Conservation (phyloP, 2,113 vertebrate species). For the Prunella himalayana region DNA sequence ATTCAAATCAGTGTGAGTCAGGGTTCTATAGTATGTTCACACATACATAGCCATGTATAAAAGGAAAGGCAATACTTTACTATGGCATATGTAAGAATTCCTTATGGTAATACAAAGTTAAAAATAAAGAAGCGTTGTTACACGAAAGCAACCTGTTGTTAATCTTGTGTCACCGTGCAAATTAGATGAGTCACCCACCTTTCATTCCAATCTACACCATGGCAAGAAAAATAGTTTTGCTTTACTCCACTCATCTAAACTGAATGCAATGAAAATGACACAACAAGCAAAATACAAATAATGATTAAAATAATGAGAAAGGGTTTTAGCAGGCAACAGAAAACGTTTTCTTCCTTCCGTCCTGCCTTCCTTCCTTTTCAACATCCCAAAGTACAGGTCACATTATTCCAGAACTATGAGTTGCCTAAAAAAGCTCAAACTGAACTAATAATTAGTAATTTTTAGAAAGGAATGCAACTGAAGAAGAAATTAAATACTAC, state of each 20-base stretch:
- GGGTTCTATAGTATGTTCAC: background rate
- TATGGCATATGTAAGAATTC: background rate
- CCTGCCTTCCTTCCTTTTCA: background rate
- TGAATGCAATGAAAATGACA: background rate
- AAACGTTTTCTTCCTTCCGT: background rate
- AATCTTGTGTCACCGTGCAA: constrained; percentile 15
- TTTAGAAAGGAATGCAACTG: background rate
- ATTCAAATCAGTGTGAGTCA: background rate
- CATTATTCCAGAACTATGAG: background rate
- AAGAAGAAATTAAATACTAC: background rate
- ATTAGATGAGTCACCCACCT: constrained; percentile 35
- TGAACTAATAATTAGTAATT: background rate
- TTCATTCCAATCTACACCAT: constrained; percentile 16
- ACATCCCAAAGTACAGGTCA: background rate
- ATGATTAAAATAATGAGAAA: constrained; percentile 36
- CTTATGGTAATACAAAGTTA: background rate
- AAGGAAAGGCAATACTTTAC: background rate
- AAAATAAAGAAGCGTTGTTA: background rate
- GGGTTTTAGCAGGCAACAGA: background rate
- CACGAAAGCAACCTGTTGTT: background rate
- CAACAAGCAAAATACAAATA: constrained; percentile 48
- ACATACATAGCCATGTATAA: background rate
- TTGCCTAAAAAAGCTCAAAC: background rate
- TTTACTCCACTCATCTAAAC: background rate
- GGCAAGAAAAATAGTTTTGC: constrained; percentile 37